Conservation (phyloP, 2,888 invertebrate genomes). For the Mythimna lalbum region DNA sequence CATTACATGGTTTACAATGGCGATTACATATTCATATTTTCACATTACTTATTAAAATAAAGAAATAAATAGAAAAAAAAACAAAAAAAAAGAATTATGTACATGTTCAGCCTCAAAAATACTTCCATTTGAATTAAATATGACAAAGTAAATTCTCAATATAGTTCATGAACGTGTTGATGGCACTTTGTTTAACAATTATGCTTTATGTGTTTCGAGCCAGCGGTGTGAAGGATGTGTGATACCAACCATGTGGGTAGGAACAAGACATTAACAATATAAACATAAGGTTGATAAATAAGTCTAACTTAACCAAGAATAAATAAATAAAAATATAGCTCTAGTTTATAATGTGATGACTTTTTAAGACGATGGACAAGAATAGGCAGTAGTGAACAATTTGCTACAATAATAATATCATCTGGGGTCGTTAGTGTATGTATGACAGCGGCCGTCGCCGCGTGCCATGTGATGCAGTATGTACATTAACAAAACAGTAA, state of each 20-base stretch:
- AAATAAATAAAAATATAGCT: constrained; percentile 86
- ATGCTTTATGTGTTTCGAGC: constrained; percentile 68
- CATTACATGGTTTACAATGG: constrained; percentile 79
- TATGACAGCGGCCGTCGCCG: neutral
- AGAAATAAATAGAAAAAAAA: constrained; percentile 83
- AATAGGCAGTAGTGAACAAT: constrained; percentile 86
- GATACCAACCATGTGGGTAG: constrained; percentile 73
- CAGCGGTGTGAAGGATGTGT: constrained; percentile 52
- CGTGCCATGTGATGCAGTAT: constrained; percentile 25
- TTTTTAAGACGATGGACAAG: constrained; percentile 86
- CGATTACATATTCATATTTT: constrained; percentile 64
- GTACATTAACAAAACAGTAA: constrained; percentile 52
- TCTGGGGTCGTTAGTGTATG: constrained; percentile 33
- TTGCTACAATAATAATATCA: constrained; percentile 73
- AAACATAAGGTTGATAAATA: constrained; percentile 67
- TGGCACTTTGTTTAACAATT: constrained; percentile 74
- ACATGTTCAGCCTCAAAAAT: constrained; percentile 84
- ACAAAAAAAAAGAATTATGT: constrained; percentile 80
- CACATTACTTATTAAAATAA: constrained; percentile 71
- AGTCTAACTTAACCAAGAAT: constrained; percentile 81
- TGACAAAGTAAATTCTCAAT: constrained; percentile 64
- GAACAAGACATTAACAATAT: constrained; percentile 77
- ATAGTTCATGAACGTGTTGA: constrained; percentile 62
- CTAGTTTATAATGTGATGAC: constrained; percentile 86
- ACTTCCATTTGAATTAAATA: constrained; percentile 67